These are phyloP conservation scores for Apteryx mantelli DNA, from an alignment of 2,113 vertebrate genomes.

Conservation along the genomic window DNA sequence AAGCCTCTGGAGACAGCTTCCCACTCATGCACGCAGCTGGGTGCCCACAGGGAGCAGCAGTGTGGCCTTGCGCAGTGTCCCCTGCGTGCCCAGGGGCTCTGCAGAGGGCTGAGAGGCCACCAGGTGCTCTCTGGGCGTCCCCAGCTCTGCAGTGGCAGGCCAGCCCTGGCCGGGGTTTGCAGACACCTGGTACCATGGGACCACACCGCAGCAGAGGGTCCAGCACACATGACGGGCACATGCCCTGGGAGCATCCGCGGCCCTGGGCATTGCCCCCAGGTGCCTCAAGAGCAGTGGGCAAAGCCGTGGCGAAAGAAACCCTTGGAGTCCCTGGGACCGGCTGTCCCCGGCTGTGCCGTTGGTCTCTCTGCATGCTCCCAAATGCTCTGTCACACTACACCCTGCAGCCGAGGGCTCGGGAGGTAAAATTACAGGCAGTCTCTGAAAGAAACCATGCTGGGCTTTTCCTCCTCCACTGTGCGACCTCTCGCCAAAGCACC, in stretches of 20 bases:
- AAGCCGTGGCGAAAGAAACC: background rate
- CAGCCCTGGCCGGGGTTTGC: background rate
- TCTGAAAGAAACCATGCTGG: background rate
- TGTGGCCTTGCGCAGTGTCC: rapidly evolving
- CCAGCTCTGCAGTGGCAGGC: background rate
- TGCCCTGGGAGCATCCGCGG: background rate
- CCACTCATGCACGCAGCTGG: background rate
- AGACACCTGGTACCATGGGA: background rate
- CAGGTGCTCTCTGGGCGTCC: background rate
- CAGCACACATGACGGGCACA: rapidly evolving
- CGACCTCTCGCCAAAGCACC: background rate
- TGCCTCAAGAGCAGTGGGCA: background rate
- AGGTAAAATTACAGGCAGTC: background rate
- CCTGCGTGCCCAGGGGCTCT: background rate
- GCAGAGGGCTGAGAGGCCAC: background rate
- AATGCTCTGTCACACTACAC: rapidly evolving
- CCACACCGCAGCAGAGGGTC: rapidly evolving
- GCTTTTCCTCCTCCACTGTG: background rate
- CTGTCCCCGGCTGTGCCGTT: rapidly evolving
- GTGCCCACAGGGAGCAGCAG: background rate
- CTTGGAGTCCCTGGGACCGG: rapidly evolving
- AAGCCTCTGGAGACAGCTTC: background rate
- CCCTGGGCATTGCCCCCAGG: rapidly evolving
- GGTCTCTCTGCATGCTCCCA: background rate
- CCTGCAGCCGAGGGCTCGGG: background rate